Evolutionary conservation across 2,888 invertebrate species (phyloP), one percentile per base, ranked within the genome.

Genomic region (Ariolimax columbianus): DNA sequence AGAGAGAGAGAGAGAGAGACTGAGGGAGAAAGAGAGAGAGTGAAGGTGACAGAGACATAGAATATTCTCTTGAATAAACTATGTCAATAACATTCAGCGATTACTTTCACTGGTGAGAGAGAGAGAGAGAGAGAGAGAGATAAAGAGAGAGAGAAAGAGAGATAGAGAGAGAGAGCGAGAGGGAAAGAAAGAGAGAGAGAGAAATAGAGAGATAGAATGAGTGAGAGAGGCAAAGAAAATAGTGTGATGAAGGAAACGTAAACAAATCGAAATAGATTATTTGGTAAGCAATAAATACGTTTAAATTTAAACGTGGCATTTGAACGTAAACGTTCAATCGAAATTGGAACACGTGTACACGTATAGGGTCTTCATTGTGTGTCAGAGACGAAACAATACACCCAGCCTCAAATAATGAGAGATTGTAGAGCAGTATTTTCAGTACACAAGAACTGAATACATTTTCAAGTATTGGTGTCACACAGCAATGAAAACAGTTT

Each of bases 11-110:
- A 55, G 59, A 59, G 36, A 77, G 77, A 77, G 36, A 36, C 7
- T 59, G 59, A 77, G 33, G 51, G 23, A 55, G 59, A 77, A 36
- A 59, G n/a, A 59, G 36, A 77, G 59, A 59, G 59, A 59, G 77
- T 59, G n/a, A 59, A 26, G 30, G 17, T 4, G 36, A 59, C 26
- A 75, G 23, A 75, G n/a, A 47, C 30, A 17, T 7, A 47, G 47
- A 47, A 47, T 11, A 47, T n/a, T n/a, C n/a, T n/a, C n/a, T n/a
- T n/a, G 38, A 73, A 59, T 47, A 14, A 47, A 47, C 47, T 6
- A n/a, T n/a, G n/a, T n/a, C n/a, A 47, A 47, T 14, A 47, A 47
- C 47, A 47, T 47, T 47, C 14, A n/a, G n/a, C n/a, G n/a, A n/a
- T 47, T 47, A 47, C 14, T 47, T 47, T 14, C 14, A 9, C 47